These are phyloP conservation scores for Patiria pectinifera DNA, from an alignment of 53 echinoderm and acorn worm species.

Conservation along the genomic window DNA sequence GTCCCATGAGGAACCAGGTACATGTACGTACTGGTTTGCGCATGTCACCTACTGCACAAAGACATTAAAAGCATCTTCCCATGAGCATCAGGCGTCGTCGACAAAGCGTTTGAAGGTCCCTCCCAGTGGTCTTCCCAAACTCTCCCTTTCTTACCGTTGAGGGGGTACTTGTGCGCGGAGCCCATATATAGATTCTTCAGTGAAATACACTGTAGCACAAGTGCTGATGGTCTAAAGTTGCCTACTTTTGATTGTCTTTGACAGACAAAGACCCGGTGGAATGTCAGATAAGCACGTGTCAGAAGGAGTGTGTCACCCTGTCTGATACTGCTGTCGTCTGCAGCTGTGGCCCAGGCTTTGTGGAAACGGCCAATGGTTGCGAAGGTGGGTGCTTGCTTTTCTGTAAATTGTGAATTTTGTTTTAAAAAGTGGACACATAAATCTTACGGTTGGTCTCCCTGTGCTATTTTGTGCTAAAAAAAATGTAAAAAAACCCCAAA, in stretches of 20 bases:
- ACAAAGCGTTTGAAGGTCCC: no score
- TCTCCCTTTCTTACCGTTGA: no score
- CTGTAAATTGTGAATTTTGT: background rate
- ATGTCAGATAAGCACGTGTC: background rate
- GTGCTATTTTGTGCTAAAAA: background rate
- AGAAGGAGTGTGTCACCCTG: slow-evolving; percentile 8
- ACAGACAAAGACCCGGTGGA: background rate
- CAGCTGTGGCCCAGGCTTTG: slow-evolving; percentile 31
- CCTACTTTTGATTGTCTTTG: background rate
- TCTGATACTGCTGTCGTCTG: background rate
- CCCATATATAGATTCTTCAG: no score
- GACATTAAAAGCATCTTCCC: no score
- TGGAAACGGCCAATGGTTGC: slow-evolving; percentile 19
- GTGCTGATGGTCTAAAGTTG: no score
- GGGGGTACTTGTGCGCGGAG: no score
- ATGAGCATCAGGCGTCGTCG: no score
- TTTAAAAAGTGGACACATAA: background rate
- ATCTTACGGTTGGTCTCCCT: background rate
- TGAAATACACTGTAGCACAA: no score
- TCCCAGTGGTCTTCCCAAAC: no score
- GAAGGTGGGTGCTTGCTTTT: slow-evolving; percentile 17
- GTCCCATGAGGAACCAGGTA: no score
- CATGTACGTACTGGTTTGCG: no score
- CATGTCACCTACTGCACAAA: no score
- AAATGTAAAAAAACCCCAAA: background rate